Conservation (phyloP, 1,140 invertebrate species). For the Pseudomyrmex dendroicus region DNA sequence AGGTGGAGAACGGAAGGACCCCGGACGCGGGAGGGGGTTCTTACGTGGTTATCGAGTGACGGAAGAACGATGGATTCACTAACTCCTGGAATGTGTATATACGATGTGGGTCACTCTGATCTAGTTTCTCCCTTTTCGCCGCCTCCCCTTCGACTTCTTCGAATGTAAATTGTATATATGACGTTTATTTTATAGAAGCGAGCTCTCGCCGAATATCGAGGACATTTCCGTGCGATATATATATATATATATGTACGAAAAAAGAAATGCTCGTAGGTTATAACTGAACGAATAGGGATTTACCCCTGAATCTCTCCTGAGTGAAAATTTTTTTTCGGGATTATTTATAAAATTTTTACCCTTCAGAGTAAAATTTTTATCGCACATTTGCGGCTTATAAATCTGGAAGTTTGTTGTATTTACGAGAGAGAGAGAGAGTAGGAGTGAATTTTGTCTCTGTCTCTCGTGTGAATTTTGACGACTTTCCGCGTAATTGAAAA, state of each 20-base stretch:
- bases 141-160: too few species aligned
- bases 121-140: background rate
- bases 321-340: too few species aligned
- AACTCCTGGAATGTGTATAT: slow-evolving; percentile 27
- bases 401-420: background rate
- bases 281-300: too few species aligned
- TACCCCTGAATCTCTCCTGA: too few species aligned
- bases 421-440: too few species aligned
- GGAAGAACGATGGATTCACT: slow-evolving; percentile 52
- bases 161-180: slow-evolving; percentile 49
- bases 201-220: slow-evolving; percentile 8
- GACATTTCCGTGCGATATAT: slow-evolving; percentile 15
- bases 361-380: slow-evolving; percentile 16
- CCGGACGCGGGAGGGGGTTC: background rate
- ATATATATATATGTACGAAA: background rate
- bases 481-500: slow-evolving; percentile 34
- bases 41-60: slow-evolving; percentile 56
- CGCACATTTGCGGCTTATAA: background rate
- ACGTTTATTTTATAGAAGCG: slow-evolving; percentile 31
- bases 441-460: slow-evolving; percentile 1
- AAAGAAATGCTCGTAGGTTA: background rate
- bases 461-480: slow-evolving; percentile 37
- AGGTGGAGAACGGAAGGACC: background rate
- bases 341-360: background rate
- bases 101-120: slow-evolving; percentile 54